Evolutionary conservation across 1,140 invertebrate genomes (phyloP).

Genomic region (Lanistes nyassanus): DNA sequence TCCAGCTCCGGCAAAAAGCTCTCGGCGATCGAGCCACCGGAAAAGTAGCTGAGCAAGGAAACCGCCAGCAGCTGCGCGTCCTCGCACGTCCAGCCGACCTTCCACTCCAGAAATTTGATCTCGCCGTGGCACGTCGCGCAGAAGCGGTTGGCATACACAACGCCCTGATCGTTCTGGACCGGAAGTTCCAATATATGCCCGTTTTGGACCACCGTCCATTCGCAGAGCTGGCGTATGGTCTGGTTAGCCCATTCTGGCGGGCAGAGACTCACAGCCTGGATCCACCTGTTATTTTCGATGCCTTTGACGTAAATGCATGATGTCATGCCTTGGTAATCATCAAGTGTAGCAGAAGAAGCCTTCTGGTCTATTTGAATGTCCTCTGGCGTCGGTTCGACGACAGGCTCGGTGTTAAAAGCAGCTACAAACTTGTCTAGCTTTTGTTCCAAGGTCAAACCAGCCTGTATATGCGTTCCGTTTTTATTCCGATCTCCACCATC

Average conservation of each 20-base stretch:
- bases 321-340: background rate
- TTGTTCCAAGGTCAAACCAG: background rate
- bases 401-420: background rate
- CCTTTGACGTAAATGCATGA: constrained; percentile 16
- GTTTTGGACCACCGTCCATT: constrained; percentile 13
- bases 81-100: constrained; percentile 29
- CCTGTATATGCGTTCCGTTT: background rate
- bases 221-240: constrained; percentile 15
- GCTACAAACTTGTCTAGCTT: background rate
- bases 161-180: constrained; percentile 64
- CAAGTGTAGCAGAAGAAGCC: too few relatives aligned
- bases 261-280: constrained; percentile 30
- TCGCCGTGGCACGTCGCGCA: constrained; percentile 72
- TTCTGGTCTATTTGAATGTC: background rate
- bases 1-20: background rate
- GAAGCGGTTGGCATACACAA: constrained; percentile 72
- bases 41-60: background rate
- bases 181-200: constrained; percentile 49
- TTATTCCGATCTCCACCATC: background rate
- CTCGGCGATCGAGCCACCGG: background rate
- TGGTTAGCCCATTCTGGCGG: constrained; percentile 18
- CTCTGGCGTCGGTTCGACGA: background rate
- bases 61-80: background rate
- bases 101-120: constrained; percentile 50
- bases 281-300: constrained; percentile 12